Base-by-base conservation (phyloP, 2,113 vertebrate species). In the Mastomys coucha region DNA sequence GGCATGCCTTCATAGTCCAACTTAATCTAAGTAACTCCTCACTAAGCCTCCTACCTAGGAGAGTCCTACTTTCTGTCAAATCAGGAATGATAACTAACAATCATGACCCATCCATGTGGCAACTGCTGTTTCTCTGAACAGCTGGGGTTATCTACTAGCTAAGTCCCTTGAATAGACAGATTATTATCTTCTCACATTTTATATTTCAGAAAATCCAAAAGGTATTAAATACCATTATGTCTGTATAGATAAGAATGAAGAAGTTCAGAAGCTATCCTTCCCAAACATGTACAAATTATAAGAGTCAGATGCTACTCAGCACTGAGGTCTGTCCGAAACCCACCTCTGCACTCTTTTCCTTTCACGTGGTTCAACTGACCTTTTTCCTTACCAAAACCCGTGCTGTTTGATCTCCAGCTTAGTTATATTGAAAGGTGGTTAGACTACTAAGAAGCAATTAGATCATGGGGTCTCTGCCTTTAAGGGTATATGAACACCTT, bases 291-390 rank as follows among this genome's bases (percentile, higher is more conserved):
- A 39, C 2, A 92, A 58, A 4, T 39, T 26, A 1, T n/a, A 60
- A 73, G 14, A 39, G n/a, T 31, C 13, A 63, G 70, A 51, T 31
- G 16, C 0, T 78, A 58, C 73, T 70, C 7, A 81, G 22, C 14
- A 39, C 7, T 13, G 11, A 60, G 22, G 2, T 33, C 26, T 86
- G 19, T 22, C 39, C 49, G 22, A 1, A 28, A 19, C 19, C 33
- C 1, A 16, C 63, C n/a, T 75, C 12, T 16, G 9, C 0, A 4
- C 0, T 58, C 36, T 11, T 39, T 36, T 2, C 31, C 16, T 19
- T 60, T 56, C 5, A 3, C 42, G 14, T 26, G n/a, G 13, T 42
- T 89, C 72, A 7, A 4, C 20, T 22, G 2, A 31, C 9, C 13
- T 13, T 78, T 11, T 45, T 69, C 26, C 26, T 67, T 67, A 31